Base-by-base conservation (phyloP, 2,888 invertebrate species). In the Odontothrips loti region DNA sequence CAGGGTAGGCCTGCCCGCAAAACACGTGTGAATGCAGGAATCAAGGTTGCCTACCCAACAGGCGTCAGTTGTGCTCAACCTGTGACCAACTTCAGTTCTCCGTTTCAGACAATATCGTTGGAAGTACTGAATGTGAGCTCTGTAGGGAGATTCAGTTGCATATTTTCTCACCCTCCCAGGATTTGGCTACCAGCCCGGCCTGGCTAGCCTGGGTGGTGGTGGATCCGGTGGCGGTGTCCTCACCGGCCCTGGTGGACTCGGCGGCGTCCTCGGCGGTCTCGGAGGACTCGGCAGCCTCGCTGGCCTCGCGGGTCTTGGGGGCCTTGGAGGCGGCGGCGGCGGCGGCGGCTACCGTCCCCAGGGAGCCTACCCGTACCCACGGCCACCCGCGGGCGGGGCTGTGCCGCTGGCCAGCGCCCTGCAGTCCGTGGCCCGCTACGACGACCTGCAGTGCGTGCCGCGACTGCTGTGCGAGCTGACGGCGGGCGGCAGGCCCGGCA, bases 401-500 rank as follows among this genome's bases (percentile, higher is more conserved):
- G 83, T 82, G 85, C 85, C 87, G 47, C 84, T 89, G 68, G 86
- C 87, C 85, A 87, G 88, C 34, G 91, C 91, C 20, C 86, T 93
- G 83, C 88, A 89, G 84, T 90, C 92, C 83, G 91, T 93, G 84
- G 89, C 92, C 27, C 88, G 89, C 84, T 92, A 94, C 87, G 95
- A 95, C 86, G 94, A 94, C 86, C 90, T 92, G 84, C 92, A 93
- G 85, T 95, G 95, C 87, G 93, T 95, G 82, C 93, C 95, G 4
- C 90, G 94, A 86, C 89, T 95, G 84, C 89, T 95, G 83, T 95
- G 95, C 85, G 95, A 95, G 87, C 90, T 94, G 81, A 92, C 94
- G 88, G 91, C 85, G 88, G 90, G 91, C n/a, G 85, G 85, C 15
- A 86, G 86, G 58, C 85, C 87, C 15, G 88, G 89, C 80, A 84